phyloP scores from a whole-genome alignment of 2,888 invertebrate genomes.

The Exephanes ischioxanthus region DNA sequence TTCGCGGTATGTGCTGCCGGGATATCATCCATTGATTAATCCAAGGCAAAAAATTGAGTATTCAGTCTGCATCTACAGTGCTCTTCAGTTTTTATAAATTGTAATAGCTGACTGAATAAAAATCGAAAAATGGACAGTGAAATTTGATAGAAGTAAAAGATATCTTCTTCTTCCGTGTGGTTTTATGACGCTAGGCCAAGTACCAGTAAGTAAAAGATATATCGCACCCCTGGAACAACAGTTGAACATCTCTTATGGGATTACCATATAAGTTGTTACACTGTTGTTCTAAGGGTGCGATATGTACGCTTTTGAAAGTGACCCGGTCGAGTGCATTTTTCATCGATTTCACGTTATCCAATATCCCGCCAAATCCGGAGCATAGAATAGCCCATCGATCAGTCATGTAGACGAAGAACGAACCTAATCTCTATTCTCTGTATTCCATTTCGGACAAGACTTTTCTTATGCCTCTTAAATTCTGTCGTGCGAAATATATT shows the following conservation, averaged over 20 bases:
- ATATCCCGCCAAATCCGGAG: neutral
- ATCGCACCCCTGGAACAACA: too few species aligned
- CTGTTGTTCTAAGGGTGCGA: too few species aligned
- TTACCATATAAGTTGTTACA: too few species aligned
- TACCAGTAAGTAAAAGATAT: constrained; percentile 18
- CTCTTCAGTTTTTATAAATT: constrained; percentile 33
- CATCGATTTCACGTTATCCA: neutral
- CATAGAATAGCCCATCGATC: neutral
- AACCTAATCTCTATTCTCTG: neutral
- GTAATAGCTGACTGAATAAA: constrained; percentile 48
- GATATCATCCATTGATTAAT: constrained; percentile 1
- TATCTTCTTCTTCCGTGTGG: neutral
- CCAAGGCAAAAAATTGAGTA: constrained; percentile 17
- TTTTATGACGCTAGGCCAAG: too few species aligned
- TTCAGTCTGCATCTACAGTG: constrained; percentile 31
- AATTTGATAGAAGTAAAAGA: constrained; percentile 53
- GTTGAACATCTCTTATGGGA: too few species aligned
- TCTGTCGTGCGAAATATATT: neutral
- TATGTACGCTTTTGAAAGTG: neutral
- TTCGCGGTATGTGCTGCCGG: neutral
- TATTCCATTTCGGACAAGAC: neutral
- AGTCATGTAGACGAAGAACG: too few species aligned
- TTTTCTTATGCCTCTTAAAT: too few species aligned
- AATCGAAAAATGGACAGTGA: constrained; percentile 29
- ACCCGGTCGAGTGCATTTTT: too few species aligned